Evolutionary conservation across 1,140 invertebrate genomes (phyloP).

Genomic region (Drosophila biarmipes): DNA sequence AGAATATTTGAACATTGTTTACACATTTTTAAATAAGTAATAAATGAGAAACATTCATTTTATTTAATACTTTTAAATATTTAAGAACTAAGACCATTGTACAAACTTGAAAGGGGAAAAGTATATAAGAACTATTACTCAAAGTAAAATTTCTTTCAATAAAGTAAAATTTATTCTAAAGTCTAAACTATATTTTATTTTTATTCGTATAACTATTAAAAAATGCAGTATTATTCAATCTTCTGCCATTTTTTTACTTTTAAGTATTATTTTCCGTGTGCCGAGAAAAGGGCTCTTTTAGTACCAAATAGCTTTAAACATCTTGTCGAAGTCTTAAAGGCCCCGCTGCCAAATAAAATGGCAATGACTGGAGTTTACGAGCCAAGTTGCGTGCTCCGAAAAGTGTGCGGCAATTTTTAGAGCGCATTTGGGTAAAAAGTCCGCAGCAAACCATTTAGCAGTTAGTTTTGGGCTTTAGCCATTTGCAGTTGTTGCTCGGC

Average conservation of each 20-base stretch:
- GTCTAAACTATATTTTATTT: no score
- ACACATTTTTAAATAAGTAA: no score
- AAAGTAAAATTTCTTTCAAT: no score
- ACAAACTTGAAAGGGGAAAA: no score
- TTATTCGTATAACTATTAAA: no score
- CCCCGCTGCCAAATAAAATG: conserved; percentile 44
- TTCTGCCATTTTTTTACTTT: neutral
- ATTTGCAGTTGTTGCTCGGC: conserved; percentile 61
- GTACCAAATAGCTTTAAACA: conserved; percentile 38
- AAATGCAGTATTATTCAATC: neutral
- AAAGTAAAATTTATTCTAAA: neutral
- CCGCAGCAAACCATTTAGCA: conserved; percentile 72
- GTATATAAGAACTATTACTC: no score
- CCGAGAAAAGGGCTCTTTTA: conserved; percentile 15
- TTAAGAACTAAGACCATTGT: no score
- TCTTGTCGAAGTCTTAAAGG: conserved; percentile 70
- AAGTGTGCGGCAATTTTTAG: conserved; percentile 71
- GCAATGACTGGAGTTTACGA: conserved; percentile 61
- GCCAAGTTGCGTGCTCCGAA: conserved; percentile 53
- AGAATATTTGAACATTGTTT: no score
- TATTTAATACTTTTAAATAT: no score
- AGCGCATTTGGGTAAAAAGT: conserved; percentile 59
- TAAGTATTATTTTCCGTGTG: neutral
- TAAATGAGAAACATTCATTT: no score
- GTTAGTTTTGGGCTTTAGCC: conserved; percentile 70